Base-by-base conservation (phyloP, 2,888 invertebrate genomes). In the Eupithecia vulgata region DNA sequence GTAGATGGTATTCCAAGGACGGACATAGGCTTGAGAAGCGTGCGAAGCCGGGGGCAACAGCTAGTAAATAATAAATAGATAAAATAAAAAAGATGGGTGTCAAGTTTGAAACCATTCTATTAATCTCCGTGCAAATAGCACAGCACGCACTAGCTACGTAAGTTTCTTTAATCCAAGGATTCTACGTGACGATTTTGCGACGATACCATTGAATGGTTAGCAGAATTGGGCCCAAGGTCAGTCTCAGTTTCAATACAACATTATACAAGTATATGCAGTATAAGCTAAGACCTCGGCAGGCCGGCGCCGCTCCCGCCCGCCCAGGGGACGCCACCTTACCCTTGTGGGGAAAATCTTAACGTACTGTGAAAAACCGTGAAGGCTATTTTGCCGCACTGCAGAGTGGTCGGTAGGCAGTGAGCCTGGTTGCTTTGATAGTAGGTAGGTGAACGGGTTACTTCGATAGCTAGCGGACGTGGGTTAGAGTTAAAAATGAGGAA, bases 221-320 rank as follows among this genome's bases (percentile, higher is more conserved):
- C 40, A 40, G 12, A 12, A 40, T 40, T 40, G 40, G 10, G 13
- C 40, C 17, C 52, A 52, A 52, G 57, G 57, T 25, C 25, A 57
- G 52, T 21, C 52, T 12, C 52, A 52, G 62, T 67, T 42, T 45
- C 62, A 69, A 30, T 35, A 52, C 21, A 52, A 21, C n/a, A 45
- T 7, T 25, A 57, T 25, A 64, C n/a, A 62, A 15, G 57, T 30
- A 62, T 67, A 67, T 30, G 64, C 42, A 59, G 42, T 72, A 64
- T 45, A 40, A 68, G 59, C 25, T 37, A 37, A 40, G 57, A 37
- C 57, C 57, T 52, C 75, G 75, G 65, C 75, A 72, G 62, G 48
- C 37, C 34, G 75, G 75, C 75, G 75, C 72, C 75, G 66, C 30
- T 30, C 42, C 59, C 57, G 61, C 68, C 80, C 81, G 80, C 73